These are phyloP conservation scores for Tupaia chinensis DNA, from an alignment of 2,113 vertebrate genomes.

Conservation along the genomic window DNA sequence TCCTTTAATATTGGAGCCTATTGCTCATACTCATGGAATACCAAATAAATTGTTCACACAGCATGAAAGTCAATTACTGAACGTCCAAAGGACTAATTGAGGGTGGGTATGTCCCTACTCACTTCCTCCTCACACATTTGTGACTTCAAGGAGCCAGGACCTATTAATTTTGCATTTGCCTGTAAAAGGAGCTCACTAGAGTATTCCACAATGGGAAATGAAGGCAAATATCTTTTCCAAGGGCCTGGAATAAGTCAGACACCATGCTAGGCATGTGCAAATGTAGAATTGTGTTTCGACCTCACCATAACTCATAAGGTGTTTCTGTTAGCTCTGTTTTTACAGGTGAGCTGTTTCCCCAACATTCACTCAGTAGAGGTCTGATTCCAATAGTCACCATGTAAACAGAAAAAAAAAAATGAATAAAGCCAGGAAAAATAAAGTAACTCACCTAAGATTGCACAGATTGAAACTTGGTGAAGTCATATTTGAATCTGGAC, in stretches of 20 bases:
- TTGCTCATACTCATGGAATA: neutral
- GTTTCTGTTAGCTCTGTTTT: neutral
- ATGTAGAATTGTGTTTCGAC: neutral
- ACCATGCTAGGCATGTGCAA: neutral
- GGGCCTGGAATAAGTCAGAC: neutral
- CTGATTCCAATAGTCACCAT: neutral
- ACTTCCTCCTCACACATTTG: neutral
- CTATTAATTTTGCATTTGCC: neutral
- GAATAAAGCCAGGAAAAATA: neutral
- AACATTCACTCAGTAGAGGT: neutral
- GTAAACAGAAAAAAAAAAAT: slow-evolving; percentile 15
- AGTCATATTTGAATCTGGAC: neutral
- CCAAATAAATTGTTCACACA: neutral
- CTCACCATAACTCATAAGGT: neutral
- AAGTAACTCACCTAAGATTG: neutral
- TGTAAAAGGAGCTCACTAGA: neutral
- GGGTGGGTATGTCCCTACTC: neutral
- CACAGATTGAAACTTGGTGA: neutral
- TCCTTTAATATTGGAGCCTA: neutral
- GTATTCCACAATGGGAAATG: neutral
- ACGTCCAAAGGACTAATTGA: neutral
- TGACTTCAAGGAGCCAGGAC: neutral
- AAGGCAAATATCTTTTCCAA: neutral
- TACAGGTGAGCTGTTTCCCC: neutral
- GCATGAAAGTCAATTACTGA: neutral